A percentile compares a stretch with the other conserved stretches of the same genome.
phyloP scores from a whole-genome alignment of 2,797 vertebrate species.

The Pangasius sanitwongsei region DNA sequence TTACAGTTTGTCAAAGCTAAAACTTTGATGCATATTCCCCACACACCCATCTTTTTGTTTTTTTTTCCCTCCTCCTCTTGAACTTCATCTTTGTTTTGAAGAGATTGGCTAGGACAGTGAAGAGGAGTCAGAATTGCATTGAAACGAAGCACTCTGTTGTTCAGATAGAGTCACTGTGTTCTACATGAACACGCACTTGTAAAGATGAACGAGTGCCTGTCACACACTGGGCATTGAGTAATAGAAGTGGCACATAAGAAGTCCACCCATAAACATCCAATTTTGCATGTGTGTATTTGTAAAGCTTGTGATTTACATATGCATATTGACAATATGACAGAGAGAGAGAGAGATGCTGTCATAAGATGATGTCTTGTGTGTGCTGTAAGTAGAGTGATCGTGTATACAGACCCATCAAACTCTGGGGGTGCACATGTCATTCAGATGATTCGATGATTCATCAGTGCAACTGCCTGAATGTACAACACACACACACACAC shows the following conservation, averaged over 20 bases:
- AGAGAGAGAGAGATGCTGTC: background rate
- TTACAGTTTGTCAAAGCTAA: background rate
- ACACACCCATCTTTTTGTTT: background rate
- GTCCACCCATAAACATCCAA: slow-evolving; percentile 8
- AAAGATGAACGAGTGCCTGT: background rate
- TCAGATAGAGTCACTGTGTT: background rate
- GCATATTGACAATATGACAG: background rate
- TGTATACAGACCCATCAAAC: background rate
- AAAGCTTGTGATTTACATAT: background rate
- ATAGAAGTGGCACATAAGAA: background rate
- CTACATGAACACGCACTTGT: background rate
- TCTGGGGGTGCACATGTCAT: background rate
- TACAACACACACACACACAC: slow-evolving; percentile 9
- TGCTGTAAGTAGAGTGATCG: background rate
- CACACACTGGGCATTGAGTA: background rate
- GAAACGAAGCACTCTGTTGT: background rate
- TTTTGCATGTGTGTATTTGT: slow-evolving; percentile 14
- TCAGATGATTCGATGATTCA: background rate
- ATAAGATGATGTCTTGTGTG: slow-evolving; percentile 2
- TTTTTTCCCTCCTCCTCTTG: background rate
- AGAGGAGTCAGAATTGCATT: background rate
- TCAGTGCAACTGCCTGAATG: background rate
- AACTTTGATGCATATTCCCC: background rate
- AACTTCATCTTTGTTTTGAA: background rate
- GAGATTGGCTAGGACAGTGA: background rate